These are phyloP conservation scores for Pimephales promelas DNA, from an alignment of 2,113 vertebrate species.

Conservation along the genomic window DNA sequence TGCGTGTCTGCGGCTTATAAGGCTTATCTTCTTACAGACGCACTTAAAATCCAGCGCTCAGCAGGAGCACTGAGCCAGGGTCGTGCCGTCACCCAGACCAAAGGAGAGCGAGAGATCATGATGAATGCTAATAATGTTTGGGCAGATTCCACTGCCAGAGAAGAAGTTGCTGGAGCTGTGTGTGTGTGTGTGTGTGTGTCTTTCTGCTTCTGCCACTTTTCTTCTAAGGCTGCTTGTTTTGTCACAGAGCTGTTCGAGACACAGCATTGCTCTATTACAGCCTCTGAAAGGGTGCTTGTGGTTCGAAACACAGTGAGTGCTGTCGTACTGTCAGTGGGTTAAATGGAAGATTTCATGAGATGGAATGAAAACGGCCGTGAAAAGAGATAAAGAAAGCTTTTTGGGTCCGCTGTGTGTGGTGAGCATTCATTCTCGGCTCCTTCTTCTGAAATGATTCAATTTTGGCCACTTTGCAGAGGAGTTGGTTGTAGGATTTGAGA, in stretches of 20 bases:
- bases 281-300: conserved; percentile 38
- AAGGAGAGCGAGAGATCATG: conserved; percentile 16
- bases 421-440: conserved; percentile 20
- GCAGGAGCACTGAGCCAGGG: conserved; percentile 26
- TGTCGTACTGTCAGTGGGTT: conserved; percentile 19
- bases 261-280: conserved; percentile 29
- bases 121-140: conserved; percentile 45
- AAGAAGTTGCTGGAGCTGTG: conserved; percentile 16
- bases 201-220: conserved; percentile 12
- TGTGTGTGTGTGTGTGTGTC: conserved; percentile 17
- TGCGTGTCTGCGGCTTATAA: conserved; percentile 45
- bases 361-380: conserved; percentile 10
- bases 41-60: conserved; percentile 38
- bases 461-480: conserved; percentile 33
- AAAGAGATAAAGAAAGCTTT: conserved; percentile 24
- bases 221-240: neutral
- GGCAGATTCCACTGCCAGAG: conserved; percentile 23
- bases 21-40: conserved; percentile 46
- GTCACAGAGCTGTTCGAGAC: conserved; percentile 5
- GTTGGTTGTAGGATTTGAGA: conserved; percentile 38
- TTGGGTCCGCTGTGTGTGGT: neutral
- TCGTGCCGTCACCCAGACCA: conserved; percentile 31
- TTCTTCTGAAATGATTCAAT: conserved; percentile 44
- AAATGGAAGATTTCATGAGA: conserved; percentile 30
- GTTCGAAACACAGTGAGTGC: conserved; percentile 17